Percentiles rank a stretch among this genome's conserved stretches.
Conservation (phyloP, 1,140 invertebrate genomes). For the Oryzaephilus surinamensis region DNA sequence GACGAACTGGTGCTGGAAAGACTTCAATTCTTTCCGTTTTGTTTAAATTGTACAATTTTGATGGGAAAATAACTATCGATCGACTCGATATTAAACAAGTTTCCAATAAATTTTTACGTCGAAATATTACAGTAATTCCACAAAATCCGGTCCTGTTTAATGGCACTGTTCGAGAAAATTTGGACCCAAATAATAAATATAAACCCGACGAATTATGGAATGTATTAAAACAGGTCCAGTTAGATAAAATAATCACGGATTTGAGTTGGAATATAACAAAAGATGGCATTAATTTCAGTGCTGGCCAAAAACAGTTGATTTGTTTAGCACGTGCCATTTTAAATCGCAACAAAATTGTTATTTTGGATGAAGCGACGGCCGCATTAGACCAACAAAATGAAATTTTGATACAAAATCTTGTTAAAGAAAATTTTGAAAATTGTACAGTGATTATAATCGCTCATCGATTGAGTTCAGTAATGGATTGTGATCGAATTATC, state of each 20-base stretch:
- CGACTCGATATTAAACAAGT: constrained; percentile 48
- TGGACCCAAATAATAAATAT: constrained; percentile 44
- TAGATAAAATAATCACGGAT: too few relatives aligned
- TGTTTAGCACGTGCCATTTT: constrained; percentile 69
- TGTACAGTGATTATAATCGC: constrained; percentile 76
- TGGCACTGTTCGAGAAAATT: constrained; percentile 45
- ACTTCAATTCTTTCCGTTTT: constrained; percentile 63
- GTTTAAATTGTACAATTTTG: constrained; percentile 55
- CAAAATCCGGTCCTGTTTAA: constrained; percentile 49
- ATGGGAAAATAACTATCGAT: constrained; percentile 55
- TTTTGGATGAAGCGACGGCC: constrained; percentile 67
- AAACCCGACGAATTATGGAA: constrained; percentile 37
- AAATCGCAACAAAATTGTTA: constrained; percentile 60
- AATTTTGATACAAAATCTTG: constrained; percentile 56
- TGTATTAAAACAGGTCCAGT: constrained; percentile 29
- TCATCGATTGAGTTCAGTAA: constrained; percentile 69
- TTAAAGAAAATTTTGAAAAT: constrained; percentile 58
- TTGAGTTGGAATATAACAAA: constrained; percentile 19
- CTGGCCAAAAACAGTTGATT: constrained; percentile 71
- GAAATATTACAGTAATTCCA: constrained; percentile 54
- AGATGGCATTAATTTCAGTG: constrained; percentile 59
- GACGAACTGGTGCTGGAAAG: too few relatives aligned
- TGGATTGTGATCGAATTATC: constrained; percentile 64
- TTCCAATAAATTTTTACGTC: constrained; percentile 45
- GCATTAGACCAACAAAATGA: constrained; percentile 59